Evolutionary conservation across 1,140 invertebrate genomes (phyloP).

Genomic region (Himalopsyche phryganea): DNA sequence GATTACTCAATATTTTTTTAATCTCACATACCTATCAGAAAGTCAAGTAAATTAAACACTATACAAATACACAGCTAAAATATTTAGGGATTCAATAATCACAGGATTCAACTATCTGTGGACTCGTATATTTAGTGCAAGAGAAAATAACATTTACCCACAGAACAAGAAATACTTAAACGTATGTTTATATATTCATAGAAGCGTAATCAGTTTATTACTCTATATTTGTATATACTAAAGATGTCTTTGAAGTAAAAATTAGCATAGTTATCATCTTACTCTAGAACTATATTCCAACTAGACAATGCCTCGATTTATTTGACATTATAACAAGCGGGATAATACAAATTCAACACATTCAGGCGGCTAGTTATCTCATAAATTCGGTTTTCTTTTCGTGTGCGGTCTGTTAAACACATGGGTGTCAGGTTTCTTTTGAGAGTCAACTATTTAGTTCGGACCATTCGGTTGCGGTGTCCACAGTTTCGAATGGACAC

Average conservation of each 20-base stretch:
- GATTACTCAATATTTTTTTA: too few species aligned
- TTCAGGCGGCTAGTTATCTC: too few species aligned
- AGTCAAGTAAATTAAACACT: too few species aligned
- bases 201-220: slow-evolving; percentile 16
- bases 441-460: too few species aligned
- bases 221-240: neutral
- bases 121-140: slow-evolving; percentile 1
- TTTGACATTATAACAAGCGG: too few species aligned
- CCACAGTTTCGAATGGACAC: too few species aligned
- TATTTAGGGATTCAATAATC: slow-evolving; percentile 2
- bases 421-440: too few species aligned
- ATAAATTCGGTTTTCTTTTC: too few species aligned
- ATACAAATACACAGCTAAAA: too few species aligned
- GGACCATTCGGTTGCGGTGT: too few species aligned
- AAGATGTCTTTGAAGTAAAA: slow-evolving; percentile 10
- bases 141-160: slow-evolving; percentile 1
- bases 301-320: neutral
- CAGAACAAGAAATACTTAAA: slow-evolving; percentile 7
- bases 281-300: neutral
- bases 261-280: neutral
- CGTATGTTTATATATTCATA: slow-evolving; percentile 5
- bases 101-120: slow-evolving; percentile 2
- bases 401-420: too few species aligned
- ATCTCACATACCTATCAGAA: too few species aligned
- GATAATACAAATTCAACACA: neutral